A percentile compares a stretch with the other conserved stretches of the same genome.
Conservation (phyloP, 1,140 invertebrate species). For the Wiebesia pumilae region DNA sequence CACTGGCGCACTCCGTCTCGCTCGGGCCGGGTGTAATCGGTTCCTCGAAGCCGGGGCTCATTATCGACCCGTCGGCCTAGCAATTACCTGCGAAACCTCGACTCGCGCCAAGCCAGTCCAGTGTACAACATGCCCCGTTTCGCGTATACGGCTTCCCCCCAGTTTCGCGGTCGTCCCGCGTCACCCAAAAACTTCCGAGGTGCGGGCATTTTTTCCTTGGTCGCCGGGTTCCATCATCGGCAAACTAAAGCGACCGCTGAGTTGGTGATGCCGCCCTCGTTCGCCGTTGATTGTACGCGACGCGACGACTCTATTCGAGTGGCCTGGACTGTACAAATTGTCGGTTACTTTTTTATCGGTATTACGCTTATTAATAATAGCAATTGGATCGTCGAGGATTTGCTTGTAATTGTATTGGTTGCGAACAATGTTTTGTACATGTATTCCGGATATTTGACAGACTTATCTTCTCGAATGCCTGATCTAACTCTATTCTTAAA, state of each 20-base stretch:
- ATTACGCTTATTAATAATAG: neutral
- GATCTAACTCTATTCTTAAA: no score
- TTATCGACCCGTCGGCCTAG: slow-evolving; percentile 76
- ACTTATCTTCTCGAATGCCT: no score
- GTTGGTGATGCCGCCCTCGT: neutral
- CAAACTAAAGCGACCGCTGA: neutral
- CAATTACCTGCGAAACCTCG: slow-evolving; percentile 74
- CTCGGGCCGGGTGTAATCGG: slow-evolving; percentile 73
- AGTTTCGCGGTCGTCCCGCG: neutral
- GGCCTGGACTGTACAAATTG: no score
- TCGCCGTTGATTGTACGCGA: neutral
- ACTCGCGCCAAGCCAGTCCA: slow-evolving; percentile 14
- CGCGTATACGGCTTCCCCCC: neutral
- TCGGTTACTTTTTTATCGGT: no score
- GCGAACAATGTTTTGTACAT: no score
- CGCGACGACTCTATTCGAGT: neutral
- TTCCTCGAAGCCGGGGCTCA: slow-evolving; percentile 75
- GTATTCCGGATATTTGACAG: no score
- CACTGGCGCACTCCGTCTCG: slow-evolving; percentile 47
- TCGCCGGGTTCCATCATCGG: neutral
- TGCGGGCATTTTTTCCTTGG: neutral
- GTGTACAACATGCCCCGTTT: slow-evolving; percentile 11
- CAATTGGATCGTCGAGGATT: no score
- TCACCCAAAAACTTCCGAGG: neutral
- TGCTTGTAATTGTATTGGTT: no score